Base-by-base conservation (phyloP, 2,113 vertebrate genomes). In the Vulpes ferrilata region DNA sequence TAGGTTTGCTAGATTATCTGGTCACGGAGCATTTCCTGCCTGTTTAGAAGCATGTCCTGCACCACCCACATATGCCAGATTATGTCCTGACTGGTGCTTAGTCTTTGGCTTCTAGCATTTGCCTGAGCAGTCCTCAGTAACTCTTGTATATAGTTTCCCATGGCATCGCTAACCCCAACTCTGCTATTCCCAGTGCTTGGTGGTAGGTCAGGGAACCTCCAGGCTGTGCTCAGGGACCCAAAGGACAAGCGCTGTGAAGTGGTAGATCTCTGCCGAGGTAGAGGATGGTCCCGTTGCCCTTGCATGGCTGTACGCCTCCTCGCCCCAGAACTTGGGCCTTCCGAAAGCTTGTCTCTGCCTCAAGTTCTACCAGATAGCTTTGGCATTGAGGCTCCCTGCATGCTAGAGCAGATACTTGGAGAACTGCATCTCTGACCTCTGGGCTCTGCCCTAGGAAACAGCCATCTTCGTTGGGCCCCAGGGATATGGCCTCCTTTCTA, bases 21-120 rank as follows among this genome's bases (percentile, higher is more conserved):
- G n/a, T 64, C 51, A 22, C 38, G 3, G n/a, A n/a, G 51, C 16
- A 5, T 64, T 76, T 67, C 25, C 12, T 20, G 0, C 82, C 65
- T 60, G 11, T 64, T 67, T 38, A 57, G 79, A 79, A 89, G 23
- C 19, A 23, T 35, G 86, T 43, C 32, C 51, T 81, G n/a, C 48
- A 12, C 53, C 11, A 20, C 17, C 19, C 62, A 7, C 43, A 57
- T 16, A 13, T 7, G 5, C 32, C 85, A 48, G 73, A 7, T 3
- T 16, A 3, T 11, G 1, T 17, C 3, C 6, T n/a, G 32, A n/a
- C 23, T 22, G 16, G 30, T 8, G 6, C 12, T 38, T 57, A 2
- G 57, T 51, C 48, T 76, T 87, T 5, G 22, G 81, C 11, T 15
- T 86, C 12, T 16, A 3, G 22, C 25, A 1, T 90, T 59, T 27